phyloP scores from a whole-genome alignment of 2,113 vertebrate genomes.

The Rhinopomastus cyanomelas region DNA sequence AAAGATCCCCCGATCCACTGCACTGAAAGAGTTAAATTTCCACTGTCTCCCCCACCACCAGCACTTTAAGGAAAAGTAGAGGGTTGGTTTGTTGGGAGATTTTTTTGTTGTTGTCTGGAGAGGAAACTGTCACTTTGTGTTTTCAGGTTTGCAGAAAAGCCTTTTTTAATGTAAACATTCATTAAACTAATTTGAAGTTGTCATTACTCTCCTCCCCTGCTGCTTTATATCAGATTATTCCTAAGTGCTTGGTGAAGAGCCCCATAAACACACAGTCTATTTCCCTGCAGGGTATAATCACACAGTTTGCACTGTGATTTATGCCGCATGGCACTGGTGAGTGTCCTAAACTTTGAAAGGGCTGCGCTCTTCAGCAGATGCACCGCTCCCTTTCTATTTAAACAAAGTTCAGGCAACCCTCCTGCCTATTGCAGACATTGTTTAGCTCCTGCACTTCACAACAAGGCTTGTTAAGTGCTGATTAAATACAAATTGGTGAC shows the following conservation, averaged over 20 bases:
- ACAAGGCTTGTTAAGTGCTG: slow-evolving; percentile 40
- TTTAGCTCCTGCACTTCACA: slow-evolving; percentile 59
- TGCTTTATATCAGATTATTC: slow-evolving; percentile 90
- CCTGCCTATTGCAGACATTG: slow-evolving; percentile 39
- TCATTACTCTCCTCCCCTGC: slow-evolving; percentile 87
- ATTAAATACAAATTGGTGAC: slow-evolving; percentile 68
- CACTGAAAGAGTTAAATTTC: slow-evolving; percentile 67
- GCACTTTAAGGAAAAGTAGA: slow-evolving; percentile 28
- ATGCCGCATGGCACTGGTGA: slow-evolving; percentile 73
- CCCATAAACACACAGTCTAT: slow-evolving; percentile 86
- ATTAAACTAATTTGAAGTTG: slow-evolving; percentile 91
- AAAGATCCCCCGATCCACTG: rapidly evolving
- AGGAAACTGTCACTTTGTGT: slow-evolving; percentile 78
- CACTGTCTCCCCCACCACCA: background rate
- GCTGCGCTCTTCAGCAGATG: slow-evolving; percentile 67
- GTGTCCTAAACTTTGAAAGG: slow-evolving; percentile 80
- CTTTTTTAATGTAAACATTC: slow-evolving; percentile 87
- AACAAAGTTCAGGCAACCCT: slow-evolving; percentile 69
- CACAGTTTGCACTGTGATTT: slow-evolving; percentile 86
- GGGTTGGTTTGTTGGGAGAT: background rate
- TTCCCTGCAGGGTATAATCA: slow-evolving; percentile 89
- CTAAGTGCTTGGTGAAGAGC: slow-evolving; percentile 86
- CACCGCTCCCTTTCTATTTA: slow-evolving; percentile 65
- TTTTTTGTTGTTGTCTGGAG: slow-evolving; percentile 31
- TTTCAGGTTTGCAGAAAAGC: slow-evolving; percentile 81